Evolutionary conservation across 2,113 vertebrate species (phyloP), one percentile per base, ranked within the genome.

Genomic region (Solea senegalensis): DNA sequence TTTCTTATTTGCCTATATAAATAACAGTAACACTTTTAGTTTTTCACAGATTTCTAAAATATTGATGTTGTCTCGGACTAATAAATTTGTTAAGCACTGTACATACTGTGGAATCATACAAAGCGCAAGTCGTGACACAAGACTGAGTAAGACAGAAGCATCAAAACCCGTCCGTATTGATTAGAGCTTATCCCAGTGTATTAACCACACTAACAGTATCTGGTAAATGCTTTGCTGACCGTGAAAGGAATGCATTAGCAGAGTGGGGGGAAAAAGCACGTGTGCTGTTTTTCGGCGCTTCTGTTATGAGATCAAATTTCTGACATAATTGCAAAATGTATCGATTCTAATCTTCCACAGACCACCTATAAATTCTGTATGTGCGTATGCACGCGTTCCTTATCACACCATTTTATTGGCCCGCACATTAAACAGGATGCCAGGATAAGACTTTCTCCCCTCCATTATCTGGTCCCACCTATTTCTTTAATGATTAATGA

Each of bases 401-500:
- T 28, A 5, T 13, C 26, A 10, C 44, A 49, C 14, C 26, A 6
- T 59, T 63, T 72, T 61, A 68, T 51, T 6, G 16, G 0, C 55
- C 16, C 11, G 3, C 14, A 7, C 8, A 0, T 49, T 4, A 41
- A 62, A 56, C 63, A 62, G 72, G 75, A 76, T 71, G 58, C 61
- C 54, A 48, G 59, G 39, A 65, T 43, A 16, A 6, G 7, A 4
- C 46, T 61, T 43, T 34, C 26, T 48, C 67, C 60, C 26, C 16
- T 61, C 80, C 75, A 81, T 74, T 81, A 77, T 16, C 28, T 27
- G 8, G 12, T 48, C 76, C 48, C 43, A 59, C 56, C 12, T 58
- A 15, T 62, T 71, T 34, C 60, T 40, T 84, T 16, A 77, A 64
- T 81, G 53, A 80, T 69, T 77, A 27, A 88, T 81, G 69, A 40